These are phyloP conservation scores for Drosophila tsacasi DNA, from an alignment of 1,140 invertebrate genomes.

Conservation along the genomic window DNA sequence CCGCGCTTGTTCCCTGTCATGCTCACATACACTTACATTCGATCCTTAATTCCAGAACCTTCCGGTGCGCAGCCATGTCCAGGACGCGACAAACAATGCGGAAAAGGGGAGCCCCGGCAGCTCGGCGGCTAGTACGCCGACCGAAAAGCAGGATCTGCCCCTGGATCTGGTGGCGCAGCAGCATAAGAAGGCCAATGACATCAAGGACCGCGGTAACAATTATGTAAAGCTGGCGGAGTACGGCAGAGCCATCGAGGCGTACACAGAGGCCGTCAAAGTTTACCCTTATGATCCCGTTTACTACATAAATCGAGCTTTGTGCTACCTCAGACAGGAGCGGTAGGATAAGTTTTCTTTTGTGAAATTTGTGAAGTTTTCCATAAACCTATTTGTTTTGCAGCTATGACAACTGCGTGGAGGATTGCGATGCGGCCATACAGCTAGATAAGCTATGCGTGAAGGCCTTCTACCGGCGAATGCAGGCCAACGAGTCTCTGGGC, in stretches of 20 bases:
- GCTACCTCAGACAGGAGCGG: slow-evolving; percentile 93
- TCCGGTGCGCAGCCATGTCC: slow-evolving; percentile 65
- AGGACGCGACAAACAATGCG: slow-evolving; percentile 4
- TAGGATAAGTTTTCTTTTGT: slow-evolving; percentile 73
- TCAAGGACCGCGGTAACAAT: slow-evolving; percentile 91
- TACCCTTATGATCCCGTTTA: slow-evolving; percentile 93
- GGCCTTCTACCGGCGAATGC: slow-evolving; percentile 83
- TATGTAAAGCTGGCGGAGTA: slow-evolving; percentile 92
- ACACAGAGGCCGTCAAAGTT: slow-evolving; percentile 91
- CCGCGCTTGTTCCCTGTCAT: not conserved
- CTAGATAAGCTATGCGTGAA: slow-evolving; percentile 74
- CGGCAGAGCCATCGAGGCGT: slow-evolving; percentile 92
- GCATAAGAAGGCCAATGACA: slow-evolving; percentile 84
- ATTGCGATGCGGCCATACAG: slow-evolving; percentile 73
- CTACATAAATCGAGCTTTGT: slow-evolving; percentile 95
- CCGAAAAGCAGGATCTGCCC: slow-evolving; percentile 71
- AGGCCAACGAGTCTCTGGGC: slow-evolving; percentile 78
- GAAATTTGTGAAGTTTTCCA: not conserved
- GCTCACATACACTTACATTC: not conserved
- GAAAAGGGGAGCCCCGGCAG: slow-evolving; percentile 18
- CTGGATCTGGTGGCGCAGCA: slow-evolving; percentile 72
- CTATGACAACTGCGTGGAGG: slow-evolving; percentile 69
- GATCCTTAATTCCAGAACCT: slow-evolving; percentile 29
- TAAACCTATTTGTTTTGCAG: slow-evolving; percentile 22
- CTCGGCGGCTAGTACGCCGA: slow-evolving; percentile 58